Percentiles rank a stretch among this genome's conserved stretches.
Evolutionary conservation across 2,888 invertebrate genomes (phyloP).

Genomic region (Hypercompe scribonia): DNA sequence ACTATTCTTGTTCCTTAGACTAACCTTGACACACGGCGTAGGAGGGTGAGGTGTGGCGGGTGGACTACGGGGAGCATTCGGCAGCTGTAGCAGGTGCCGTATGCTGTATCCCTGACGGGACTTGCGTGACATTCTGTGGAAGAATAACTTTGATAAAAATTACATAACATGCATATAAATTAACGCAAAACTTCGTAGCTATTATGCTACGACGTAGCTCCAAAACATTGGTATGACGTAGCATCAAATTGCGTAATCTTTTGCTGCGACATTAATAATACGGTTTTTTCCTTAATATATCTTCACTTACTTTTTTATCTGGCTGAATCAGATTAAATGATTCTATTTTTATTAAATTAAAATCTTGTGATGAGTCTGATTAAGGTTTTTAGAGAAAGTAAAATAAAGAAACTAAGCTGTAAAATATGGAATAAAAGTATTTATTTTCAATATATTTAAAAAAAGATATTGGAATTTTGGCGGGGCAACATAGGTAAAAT

Average conservation of each 20-base stretch:
- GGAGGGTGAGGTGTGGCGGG: conserved; percentile 70
- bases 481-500: not conserved
- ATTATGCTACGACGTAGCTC: conserved; percentile 5
- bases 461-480: no score
- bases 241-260: not conserved
- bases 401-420: no score
- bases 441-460: no score
- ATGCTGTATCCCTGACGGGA: conserved; percentile 83
- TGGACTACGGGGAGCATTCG: conserved; percentile 75
- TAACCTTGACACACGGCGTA: conserved; percentile 76
- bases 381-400: not conserved
- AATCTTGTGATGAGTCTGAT: not conserved
- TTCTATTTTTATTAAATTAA: not conserved
- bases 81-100: conserved; percentile 82
- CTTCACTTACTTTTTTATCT: not conserved
- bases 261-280: not conserved
- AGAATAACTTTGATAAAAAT: conserved; percentile 11
- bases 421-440: no score
- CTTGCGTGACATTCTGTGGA: conserved; percentile 82
- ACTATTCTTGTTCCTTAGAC: conserved; percentile 37
- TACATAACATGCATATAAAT: not conserved
- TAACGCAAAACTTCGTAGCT: not conserved
- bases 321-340: not conserved
- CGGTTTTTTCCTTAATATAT: not conserved
- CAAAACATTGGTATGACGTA: not conserved